Percentiles rank a stretch among this genome's conserved stretches.
These are phyloP conservation scores for Acrobasis suavella DNA, from an alignment of 2,888 invertebrate genomes.

Conservation along the genomic window DNA sequence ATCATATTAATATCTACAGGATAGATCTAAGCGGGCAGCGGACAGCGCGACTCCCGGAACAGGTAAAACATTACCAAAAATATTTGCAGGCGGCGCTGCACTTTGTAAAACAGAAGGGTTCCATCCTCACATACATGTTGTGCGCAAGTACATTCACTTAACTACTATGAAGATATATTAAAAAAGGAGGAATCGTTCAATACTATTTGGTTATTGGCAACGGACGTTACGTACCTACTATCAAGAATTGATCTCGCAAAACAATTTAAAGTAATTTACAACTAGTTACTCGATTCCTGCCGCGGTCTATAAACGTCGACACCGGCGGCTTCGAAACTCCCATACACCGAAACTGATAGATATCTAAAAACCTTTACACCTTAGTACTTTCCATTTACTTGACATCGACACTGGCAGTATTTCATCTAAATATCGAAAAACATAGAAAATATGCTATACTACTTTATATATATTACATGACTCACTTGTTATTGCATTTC, in stretches of 20 bases:
- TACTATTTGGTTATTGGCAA: constrained; percentile 77
- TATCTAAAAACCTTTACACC: constrained; percentile 36
- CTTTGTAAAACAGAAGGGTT: constrained; percentile 44
- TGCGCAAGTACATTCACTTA: constrained; percentile 75
- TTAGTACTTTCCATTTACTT: constrained; percentile 41
- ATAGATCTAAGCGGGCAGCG: constrained; percentile 45
- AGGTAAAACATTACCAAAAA: constrained; percentile 74
- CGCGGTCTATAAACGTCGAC: constrained; percentile 33
- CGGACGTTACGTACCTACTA: constrained; percentile 59
- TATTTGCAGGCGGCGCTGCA: constrained; percentile 68
- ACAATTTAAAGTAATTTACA: constrained; percentile 44
- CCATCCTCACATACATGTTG: constrained; percentile 56
- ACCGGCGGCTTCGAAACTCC: constrained; percentile 29
- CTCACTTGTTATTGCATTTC: constrained; percentile 76
- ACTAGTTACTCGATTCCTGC: constrained; percentile 40
- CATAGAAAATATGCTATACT: constrained; percentile 75
- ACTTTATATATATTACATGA: constrained; percentile 73
- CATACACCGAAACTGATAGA: constrained; percentile 35
- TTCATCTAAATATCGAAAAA: constrained; percentile 77
- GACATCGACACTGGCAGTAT: constrained; percentile 70
- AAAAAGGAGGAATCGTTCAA: constrained; percentile 69
- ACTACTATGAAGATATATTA: constrained; percentile 67
- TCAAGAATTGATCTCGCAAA: constrained; percentile 55
- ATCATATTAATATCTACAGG: constrained; percentile 56
- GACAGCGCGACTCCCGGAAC: constrained; percentile 40